These are phyloP conservation scores for Coelinius sp. DNA, from an alignment of 2,888 invertebrate genomes.

Conservation along the genomic window DNA sequence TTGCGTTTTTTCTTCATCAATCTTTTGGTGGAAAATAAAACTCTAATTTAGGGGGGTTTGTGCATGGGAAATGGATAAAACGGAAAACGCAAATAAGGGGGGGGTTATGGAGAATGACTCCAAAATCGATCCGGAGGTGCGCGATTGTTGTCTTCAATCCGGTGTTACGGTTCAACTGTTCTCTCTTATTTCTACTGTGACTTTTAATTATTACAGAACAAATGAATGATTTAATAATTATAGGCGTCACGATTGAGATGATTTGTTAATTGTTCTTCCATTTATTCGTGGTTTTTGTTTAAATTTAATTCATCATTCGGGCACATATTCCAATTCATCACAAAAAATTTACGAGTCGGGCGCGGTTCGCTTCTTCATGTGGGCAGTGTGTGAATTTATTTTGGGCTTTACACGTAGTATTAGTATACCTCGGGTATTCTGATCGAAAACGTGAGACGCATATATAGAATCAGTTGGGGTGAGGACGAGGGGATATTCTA, in stretches of 20 bases:
- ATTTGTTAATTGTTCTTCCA: neutral
- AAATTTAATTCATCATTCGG: neutral
- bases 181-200: neutral
- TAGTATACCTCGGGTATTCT: neutral
- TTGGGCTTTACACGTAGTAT: slow-evolving; percentile 5
- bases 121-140: slow-evolving; percentile 42
- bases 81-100: slow-evolving; percentile 13
- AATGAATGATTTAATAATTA: neutral
- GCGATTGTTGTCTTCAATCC: slow-evolving; percentile 41
- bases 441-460: slow-evolving; percentile 6
- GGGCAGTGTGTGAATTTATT: slow-evolving; percentile 16
- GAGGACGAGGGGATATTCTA: neutral
- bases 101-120: slow-evolving; percentile 38
- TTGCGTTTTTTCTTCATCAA: neutral
- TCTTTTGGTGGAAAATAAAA: neutral
- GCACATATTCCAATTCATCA: neutral
- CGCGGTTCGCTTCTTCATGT: slow-evolving; percentile 7
- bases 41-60: neutral
- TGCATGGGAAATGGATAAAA: neutral
- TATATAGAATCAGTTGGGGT: neutral
- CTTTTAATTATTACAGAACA: neutral
- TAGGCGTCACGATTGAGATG: neutral
- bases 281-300: neutral
- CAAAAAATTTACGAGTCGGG: slow-evolving; percentile 9
- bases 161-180: slow-evolving; percentile 13